A percentile compares a stretch with the other conserved stretches of the same genome.
phyloP scores from a whole-genome alignment of 2,888 invertebrate species.

The Synanthedon formicaeformis region DNA sequence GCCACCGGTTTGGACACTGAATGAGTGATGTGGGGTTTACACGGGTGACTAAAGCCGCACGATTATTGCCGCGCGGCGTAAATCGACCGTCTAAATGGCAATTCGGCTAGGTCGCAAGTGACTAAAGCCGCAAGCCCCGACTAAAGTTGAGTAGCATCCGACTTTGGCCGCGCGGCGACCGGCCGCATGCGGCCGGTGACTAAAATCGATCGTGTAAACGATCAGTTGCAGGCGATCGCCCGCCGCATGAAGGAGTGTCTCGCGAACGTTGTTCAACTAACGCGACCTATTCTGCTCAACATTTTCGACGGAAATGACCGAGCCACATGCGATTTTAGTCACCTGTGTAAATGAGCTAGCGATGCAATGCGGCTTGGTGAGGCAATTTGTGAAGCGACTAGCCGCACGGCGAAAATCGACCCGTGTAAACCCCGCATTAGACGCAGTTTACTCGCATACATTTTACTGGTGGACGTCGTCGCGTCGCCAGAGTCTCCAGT shows the following conservation, averaged over 20 bases:
- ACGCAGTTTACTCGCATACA: too few relatives aligned
- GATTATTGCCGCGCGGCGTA: slow-evolving; percentile 11
- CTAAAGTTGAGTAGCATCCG: too few relatives aligned
- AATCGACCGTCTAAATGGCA: neutral
- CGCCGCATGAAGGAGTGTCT: slow-evolving; percentile 3
- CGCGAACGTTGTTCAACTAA: neutral
- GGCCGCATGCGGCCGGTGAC: slow-evolving; percentile 20
- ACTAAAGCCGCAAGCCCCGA: too few relatives aligned
- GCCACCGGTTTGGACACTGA: too few relatives aligned
- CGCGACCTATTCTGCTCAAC: too few relatives aligned
- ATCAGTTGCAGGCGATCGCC: slow-evolving; percentile 9
- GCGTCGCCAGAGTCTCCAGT: too few relatives aligned
- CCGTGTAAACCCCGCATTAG: slow-evolving; percentile 1
- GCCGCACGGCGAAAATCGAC: slow-evolving; percentile 3
- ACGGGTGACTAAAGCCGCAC: slow-evolving; percentile 15
- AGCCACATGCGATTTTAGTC: too few relatives aligned
- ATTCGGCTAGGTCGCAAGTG: too few relatives aligned
- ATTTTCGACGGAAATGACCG: too few relatives aligned
- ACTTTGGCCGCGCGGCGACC: too few relatives aligned
- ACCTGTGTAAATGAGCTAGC: too few relatives aligned
- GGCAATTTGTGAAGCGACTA: slow-evolving; percentile 11
- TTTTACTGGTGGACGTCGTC: too few relatives aligned
- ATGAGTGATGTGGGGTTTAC: slow-evolving; percentile 11
- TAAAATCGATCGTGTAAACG: slow-evolving; percentile 7
- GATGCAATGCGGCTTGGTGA: slow-evolving; percentile 11